Evolutionary conservation across 2,888 invertebrate species (phyloP).

Genomic region (Ectemnius continuus): DNA sequence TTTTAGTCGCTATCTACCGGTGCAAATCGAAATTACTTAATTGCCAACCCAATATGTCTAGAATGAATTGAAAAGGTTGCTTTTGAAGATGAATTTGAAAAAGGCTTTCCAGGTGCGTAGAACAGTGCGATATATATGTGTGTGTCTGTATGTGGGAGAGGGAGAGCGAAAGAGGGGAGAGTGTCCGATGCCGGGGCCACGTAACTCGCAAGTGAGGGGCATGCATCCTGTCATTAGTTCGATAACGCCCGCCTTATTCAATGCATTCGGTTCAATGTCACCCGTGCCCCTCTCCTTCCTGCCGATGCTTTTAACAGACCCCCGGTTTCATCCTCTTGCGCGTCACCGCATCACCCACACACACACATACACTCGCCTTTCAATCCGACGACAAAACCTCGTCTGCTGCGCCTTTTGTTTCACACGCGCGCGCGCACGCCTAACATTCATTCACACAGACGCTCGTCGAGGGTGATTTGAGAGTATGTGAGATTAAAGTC

Average conservation of each 20-base stretch:
- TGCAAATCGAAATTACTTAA: no score
- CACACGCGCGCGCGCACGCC: conserved; percentile 36
- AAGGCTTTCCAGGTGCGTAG: no score
- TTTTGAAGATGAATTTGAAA: no score
- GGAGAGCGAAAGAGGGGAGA: conserved; percentile 35
- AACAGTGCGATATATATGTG: no score
- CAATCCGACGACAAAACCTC: conserved; percentile 23
- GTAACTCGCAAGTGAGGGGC: conserved; percentile 64
- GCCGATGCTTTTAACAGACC: conserved; percentile 49
- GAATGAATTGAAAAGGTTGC: no score
- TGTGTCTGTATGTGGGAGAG: conserved; percentile 22
- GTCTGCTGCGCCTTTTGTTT: conserved; percentile 54
- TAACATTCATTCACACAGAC: conserved; percentile 45
- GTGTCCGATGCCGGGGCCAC: conserved; percentile 56
- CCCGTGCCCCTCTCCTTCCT: conserved; percentile 64
- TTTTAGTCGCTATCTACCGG: no score
- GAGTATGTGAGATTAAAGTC: no score
- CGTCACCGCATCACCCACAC: conserved; percentile 8
- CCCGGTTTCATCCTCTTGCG: conserved; percentile 37
- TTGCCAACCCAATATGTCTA: no score
- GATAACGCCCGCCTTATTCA: conserved; percentile 69
- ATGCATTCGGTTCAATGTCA: conserved; percentile 76
- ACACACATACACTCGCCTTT: conserved; percentile 3
- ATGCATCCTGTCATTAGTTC: conserved; percentile 73
- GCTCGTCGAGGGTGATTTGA: neutral